Evolutionary conservation across 2,888 invertebrate genomes (phyloP).

Genomic region (Beris chalybata): DNA sequence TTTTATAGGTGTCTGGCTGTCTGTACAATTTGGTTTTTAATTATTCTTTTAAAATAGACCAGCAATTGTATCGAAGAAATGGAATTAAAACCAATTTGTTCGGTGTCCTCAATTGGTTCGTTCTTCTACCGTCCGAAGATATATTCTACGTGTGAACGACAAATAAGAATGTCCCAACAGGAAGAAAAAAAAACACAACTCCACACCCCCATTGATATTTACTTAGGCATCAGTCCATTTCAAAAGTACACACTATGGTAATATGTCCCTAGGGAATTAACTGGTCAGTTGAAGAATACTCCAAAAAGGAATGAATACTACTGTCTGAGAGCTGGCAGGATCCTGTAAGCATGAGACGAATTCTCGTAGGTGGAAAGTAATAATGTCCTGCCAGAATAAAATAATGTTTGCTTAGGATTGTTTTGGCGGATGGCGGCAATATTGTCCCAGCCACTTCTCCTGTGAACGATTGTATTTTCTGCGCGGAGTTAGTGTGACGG

Average conservation of each 20-base stretch:
- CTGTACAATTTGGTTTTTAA: no score
- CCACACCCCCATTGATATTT: constrained; percentile 25
- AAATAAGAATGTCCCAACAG: constrained; percentile 24
- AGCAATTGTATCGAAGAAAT: neutral
- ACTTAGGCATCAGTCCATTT: constrained; percentile 31
- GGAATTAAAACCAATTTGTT: neutral
- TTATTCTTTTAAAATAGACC: no score
- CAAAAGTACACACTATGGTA: constrained; percentile 32
- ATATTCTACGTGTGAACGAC: constrained; percentile 17
- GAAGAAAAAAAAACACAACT: constrained; percentile 5
- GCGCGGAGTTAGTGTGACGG: no score
- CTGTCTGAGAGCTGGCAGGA: constrained; percentile 9
- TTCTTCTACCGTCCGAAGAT: neutral
- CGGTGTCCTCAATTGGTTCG: neutral
- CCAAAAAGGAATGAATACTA: constrained; percentile 18
- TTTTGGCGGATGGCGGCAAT: constrained; percentile 24
- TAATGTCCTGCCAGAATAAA: constrained; percentile 29
- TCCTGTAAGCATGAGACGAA: neutral
- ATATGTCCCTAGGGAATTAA: constrained; percentile 32
- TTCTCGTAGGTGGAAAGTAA: constrained; percentile 26
- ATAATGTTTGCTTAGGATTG: constrained; percentile 30
- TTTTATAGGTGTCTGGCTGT: neutral
- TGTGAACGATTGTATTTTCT: no score
- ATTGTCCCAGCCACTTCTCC: no score
- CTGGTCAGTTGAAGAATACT: constrained; percentile 30